Percentiles rank a stretch among this genome's conserved stretches.
Evolutionary conservation across 1,140 invertebrate species (phyloP).

Genomic region (Mercenaria mercenaria): DNA sequence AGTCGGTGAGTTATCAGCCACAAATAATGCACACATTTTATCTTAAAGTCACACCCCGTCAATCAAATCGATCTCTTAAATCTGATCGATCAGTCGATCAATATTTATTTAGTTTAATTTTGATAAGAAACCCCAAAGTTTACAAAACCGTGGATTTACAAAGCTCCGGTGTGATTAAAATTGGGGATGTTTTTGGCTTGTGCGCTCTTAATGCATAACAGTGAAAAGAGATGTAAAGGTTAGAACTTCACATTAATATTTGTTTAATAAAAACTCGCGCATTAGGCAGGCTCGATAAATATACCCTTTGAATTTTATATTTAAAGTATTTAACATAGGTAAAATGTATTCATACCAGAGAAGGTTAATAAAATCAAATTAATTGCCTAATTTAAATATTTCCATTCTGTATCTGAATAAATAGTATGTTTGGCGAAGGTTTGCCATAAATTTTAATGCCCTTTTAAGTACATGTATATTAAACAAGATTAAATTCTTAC

Average conservation of each 20-base stretch:
- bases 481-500: background rate
- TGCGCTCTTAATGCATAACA: background rate
- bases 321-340: background rate
- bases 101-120: conserved; percentile 37
- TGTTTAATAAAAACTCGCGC: too few species aligned
- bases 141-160: background rate
- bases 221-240: background rate
- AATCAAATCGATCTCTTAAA: background rate
- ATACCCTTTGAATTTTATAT: too few species aligned
- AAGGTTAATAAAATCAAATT: background rate
- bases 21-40: background rate
- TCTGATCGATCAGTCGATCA: background rate
- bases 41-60: background rate
- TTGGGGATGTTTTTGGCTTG: background rate
- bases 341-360: background rate
- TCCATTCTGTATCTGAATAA: background rate
- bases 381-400: background rate
- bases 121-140: conserved; percentile 18
- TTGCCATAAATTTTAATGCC: background rate
- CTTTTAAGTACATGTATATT: background rate
- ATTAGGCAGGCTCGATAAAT: too few species aligned
- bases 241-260: background rate
- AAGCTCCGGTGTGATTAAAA: background rate
- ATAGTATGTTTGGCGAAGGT: background rate
- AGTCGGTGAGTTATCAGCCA: background rate